phyloP scores from a whole-genome alignment of 2,797 vertebrate species.

The Psittacula derbiana region DNA sequence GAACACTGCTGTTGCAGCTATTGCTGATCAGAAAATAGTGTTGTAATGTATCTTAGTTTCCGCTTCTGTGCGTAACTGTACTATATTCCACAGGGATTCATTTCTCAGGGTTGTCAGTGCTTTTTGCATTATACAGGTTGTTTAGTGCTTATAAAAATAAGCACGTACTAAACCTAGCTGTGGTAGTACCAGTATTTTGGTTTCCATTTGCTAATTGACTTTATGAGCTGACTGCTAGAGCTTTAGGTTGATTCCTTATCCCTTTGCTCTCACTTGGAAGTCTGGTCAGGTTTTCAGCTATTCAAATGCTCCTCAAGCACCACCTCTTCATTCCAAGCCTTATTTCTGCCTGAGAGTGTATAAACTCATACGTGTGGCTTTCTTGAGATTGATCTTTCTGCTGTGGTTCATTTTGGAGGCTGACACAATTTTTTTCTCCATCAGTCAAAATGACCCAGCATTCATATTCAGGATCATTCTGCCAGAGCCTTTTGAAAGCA shows the following conservation, averaged over 20 bases:
- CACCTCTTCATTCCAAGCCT: background rate
- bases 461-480: conserved; percentile 24
- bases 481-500: conserved; percentile 15
- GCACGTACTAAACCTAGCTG: background rate
- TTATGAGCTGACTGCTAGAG: background rate
- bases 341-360: background rate
- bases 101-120: background rate
- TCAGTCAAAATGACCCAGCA: conserved; percentile 36
- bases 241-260: background rate
- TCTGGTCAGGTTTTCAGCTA: conserved; percentile 21
- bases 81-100: background rate
- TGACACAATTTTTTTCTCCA: conserved; percentile 22
- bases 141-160: background rate
- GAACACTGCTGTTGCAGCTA: background rate
- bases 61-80: background rate
- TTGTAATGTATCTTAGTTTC: background rate
- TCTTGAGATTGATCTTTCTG: conserved; percentile 39
- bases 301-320: background rate
- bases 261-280: background rate
- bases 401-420: conserved; percentile 30
- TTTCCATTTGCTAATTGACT: conserved; percentile 16
- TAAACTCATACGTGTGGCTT: background rate
- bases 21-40: background rate
- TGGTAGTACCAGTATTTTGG: background rate
- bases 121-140: background rate